Evolutionary conservation across 2,113 vertebrate species (phyloP).

Genomic region (Ochotona curzoniae): DNA sequence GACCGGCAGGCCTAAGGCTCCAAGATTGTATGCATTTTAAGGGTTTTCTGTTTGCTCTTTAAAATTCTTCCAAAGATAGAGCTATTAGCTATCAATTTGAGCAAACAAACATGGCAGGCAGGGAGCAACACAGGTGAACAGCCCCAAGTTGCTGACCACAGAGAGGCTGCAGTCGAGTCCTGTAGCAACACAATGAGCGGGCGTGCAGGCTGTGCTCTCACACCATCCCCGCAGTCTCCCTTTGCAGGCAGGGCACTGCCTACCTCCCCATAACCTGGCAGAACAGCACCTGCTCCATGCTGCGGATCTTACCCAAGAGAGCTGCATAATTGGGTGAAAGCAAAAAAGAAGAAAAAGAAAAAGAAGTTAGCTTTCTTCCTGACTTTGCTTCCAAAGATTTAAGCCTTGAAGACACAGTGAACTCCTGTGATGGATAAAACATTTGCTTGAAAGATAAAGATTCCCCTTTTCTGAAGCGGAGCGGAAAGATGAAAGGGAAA

Average conservation of each 20-base stretch:
- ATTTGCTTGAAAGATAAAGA: conserved; percentile 49
- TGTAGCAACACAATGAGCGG: not conserved
- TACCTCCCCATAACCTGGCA: not conserved
- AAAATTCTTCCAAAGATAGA: conserved; percentile 9
- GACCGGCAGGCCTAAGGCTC: not conserved
- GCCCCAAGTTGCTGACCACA: not conserved
- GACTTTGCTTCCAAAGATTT: conserved; percentile 25
- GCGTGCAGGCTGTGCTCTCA: not conserved
- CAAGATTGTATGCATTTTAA: not conserved
- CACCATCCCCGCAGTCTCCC: not conserved
- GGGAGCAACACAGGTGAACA: not conserved
- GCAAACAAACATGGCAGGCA: not conserved
- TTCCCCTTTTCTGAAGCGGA: conserved; percentile 14
- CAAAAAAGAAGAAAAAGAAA: not conserved
- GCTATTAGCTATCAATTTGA: not conserved
- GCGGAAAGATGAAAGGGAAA: conserved; percentile 45
- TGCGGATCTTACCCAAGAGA: not conserved
- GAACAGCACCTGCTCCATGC: not conserved
- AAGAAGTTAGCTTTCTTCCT: conserved; percentile 24
- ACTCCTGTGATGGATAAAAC: conserved; percentile 49
- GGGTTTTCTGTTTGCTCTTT: not conserved
- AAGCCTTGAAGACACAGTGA: conserved; percentile 40
- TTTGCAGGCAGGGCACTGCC: not conserved
- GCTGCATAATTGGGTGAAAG: conserved; percentile 30
- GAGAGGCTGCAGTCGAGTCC: not conserved